Conservation (phyloP, 2,113 vertebrate genomes). For the Boleophthalmus pectinirostris region DNA sequence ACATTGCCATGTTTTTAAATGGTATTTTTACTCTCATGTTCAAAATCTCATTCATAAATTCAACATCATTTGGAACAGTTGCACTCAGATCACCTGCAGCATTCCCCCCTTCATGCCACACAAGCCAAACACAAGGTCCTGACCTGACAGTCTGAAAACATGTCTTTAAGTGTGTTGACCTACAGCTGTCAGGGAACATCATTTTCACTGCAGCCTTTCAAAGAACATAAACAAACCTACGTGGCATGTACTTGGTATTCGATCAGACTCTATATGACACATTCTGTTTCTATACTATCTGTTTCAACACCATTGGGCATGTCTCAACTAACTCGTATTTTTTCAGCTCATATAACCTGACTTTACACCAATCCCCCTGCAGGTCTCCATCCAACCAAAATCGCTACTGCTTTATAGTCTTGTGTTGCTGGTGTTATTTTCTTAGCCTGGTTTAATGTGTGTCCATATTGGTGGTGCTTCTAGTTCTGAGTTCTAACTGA, state of each 20-base stretch:
- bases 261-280: conserved; percentile 7
- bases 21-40: neutral
- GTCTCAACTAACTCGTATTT: neutral
- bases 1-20: too few species aligned
- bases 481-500: conserved; percentile 31
- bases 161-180: neutral
- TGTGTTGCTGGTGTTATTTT: conserved; percentile 24
- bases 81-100: conserved; percentile 4
- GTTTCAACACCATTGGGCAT: neutral
- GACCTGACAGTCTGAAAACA: conserved; percentile 16
- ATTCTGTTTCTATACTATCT: conserved; percentile 9
- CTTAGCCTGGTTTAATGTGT: conserved; percentile 36
- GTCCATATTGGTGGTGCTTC: conserved; percentile 34
- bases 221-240: conserved; percentile 16
- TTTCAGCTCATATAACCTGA: conserved; percentile 15
- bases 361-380: conserved; percentile 10
- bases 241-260: conserved; percentile 1
- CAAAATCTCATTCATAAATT: neutral
- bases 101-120: conserved; percentile 24
- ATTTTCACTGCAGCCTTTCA: conserved; percentile 25
- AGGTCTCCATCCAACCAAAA: conserved; percentile 20
- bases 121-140: neutral
- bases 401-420: conserved; percentile 4
- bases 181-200: conserved; percentile 19
- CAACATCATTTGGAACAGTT: neutral